phyloP scores from a whole-genome alignment of 2,113 vertebrate genomes.

The Heptranchias perlo region DNA sequence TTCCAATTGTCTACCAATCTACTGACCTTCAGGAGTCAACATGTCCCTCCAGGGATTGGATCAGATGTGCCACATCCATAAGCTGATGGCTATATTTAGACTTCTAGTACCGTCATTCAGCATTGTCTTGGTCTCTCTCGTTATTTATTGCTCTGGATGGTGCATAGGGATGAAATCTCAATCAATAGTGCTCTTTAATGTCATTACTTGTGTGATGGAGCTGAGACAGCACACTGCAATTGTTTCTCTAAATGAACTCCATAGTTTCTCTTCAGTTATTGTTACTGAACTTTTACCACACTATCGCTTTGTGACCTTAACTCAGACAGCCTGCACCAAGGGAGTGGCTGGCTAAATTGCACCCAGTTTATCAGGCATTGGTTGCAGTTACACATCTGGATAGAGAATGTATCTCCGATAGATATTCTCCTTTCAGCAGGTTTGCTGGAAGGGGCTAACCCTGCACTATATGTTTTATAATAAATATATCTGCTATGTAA shows the following conservation, averaged over 20 bases:
- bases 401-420: background rate
- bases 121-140: background rate
- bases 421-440: background rate
- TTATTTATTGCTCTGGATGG: background rate
- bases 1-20: slow-evolving; percentile 11
- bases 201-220: background rate
- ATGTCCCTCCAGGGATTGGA: slow-evolving; percentile 41
- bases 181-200: background rate
- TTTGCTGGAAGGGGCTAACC: background rate
- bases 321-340: background rate
- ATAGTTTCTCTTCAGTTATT: background rate
- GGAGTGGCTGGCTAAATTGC: background rate
- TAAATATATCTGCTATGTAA: background rate
- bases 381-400: background rate
- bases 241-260: background rate
- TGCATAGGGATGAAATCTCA: background rate
- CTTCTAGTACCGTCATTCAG: slow-evolving; percentile 2
- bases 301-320: slow-evolving; percentile 3
- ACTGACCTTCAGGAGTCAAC: slow-evolving; percentile 44
- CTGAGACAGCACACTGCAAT: background rate
- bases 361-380: background rate
- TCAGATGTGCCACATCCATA: slow-evolving; percentile 14
- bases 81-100: background rate
- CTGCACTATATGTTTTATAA: slow-evolving; percentile 13
- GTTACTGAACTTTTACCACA: background rate